These are phyloP conservation scores for Helobdella robusta DNA, from an alignment of 2,888 invertebrate species.

Conservation along the genomic window DNA sequence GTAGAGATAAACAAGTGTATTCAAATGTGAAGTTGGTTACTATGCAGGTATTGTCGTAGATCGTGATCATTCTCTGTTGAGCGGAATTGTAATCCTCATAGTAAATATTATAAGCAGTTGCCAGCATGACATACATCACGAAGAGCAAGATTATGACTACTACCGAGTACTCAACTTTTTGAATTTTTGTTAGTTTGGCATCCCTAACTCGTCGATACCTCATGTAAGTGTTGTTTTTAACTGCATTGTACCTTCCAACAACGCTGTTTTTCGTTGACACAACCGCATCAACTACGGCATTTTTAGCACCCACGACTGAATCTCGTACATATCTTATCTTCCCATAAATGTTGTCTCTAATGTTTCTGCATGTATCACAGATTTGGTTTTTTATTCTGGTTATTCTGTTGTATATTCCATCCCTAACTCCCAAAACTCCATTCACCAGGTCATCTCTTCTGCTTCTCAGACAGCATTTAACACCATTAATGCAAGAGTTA, in stretches of 20 bases:
- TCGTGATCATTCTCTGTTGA: conserved; percentile 9
- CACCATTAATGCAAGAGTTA: not conserved
- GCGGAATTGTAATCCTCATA: not conserved
- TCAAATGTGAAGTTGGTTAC: not conserved
- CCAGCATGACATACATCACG: conserved; percentile 5
- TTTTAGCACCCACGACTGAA: conserved; percentile 7
- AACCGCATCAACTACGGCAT: conserved; percentile 1
- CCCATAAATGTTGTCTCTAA: conserved; percentile 4
- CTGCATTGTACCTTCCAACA: not conserved
- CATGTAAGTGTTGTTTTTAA: conserved; percentile 1
- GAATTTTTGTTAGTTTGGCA: conserved; percentile 20
- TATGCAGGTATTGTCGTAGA: not conserved
- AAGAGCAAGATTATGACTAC: not conserved
- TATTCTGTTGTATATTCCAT: conserved; percentile 8
- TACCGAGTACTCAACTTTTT: conserved; percentile 19
- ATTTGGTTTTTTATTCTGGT: conserved; percentile 7
- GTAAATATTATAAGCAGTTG: conserved; percentile 12
- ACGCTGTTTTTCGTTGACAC: conserved; percentile 3
- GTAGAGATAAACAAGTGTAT: not conserved
- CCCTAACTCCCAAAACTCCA: conserved; percentile 4
- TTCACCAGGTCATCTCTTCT: conserved; percentile 20
- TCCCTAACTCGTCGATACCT: conserved; percentile 15
- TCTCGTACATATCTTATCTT: conserved; percentile 15
- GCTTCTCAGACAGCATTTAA: conserved; percentile 9
- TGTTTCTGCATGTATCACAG: conserved; percentile 14